phyloP scores from a whole-genome alignment of 2,113 vertebrate genomes.

The Promerops cafer region DNA sequence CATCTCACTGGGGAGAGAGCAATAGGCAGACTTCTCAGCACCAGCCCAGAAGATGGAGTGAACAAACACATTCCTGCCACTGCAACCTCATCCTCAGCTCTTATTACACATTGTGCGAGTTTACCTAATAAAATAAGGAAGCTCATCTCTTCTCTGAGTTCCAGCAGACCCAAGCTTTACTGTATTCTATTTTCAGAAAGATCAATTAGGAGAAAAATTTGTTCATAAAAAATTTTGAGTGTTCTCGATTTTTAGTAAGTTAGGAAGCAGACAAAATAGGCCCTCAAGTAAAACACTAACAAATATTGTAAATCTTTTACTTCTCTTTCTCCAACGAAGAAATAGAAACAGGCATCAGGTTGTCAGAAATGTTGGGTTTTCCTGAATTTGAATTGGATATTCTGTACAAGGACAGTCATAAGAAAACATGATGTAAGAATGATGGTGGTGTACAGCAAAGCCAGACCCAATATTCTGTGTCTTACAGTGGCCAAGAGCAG shows the following conservation, averaged over 20 bases:
- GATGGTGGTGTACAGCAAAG: background rate
- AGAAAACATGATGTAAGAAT: background rate
- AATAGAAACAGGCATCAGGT: background rate
- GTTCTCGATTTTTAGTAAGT: background rate
- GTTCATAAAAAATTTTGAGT: background rate
- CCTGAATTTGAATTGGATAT: background rate
- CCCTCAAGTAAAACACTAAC: background rate
- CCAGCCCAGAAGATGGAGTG: background rate
- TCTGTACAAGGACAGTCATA: background rate
- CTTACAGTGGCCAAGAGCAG: background rate
- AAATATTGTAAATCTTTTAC: background rate
- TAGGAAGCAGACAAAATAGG: background rate
- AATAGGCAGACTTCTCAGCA: background rate
- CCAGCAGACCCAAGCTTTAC: background rate
- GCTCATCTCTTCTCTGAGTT: background rate
- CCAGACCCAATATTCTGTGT: background rate
- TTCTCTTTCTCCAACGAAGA: background rate
- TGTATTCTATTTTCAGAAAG: background rate
- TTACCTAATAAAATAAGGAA: background rate
- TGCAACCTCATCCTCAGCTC: background rate
- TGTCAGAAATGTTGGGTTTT: background rate
- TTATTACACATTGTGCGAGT: fast-evolving
- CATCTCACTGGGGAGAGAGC: background rate
- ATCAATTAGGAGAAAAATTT: background rate
- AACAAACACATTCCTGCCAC: background rate